phyloP scores from a whole-genome alignment of 2,888 invertebrate genomes.

The Lithophane leautieri region DNA sequence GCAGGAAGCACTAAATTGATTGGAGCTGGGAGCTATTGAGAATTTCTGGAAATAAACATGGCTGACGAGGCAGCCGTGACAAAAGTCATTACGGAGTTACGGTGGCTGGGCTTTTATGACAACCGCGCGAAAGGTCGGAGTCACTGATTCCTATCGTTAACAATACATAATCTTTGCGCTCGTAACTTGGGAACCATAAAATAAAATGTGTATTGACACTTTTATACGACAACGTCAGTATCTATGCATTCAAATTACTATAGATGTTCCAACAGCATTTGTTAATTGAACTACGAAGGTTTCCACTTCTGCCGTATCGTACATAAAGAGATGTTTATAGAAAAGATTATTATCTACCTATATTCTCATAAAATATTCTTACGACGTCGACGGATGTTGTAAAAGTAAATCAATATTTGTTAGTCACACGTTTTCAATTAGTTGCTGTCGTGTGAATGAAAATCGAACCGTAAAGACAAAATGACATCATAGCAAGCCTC shows the following conservation, averaged over 20 bases:
- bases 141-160: conserved; percentile 68
- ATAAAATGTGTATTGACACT: conserved; percentile 53
- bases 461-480: not conserved
- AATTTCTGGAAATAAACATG: conserved; percentile 43
- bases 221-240: conserved; percentile 28
- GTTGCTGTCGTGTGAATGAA: conserved; percentile 17
- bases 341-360: conserved; percentile 9
- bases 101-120: conserved; percentile 67
- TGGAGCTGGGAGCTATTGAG: conserved; percentile 25
- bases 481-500: conserved; percentile 13
- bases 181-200: conserved; percentile 64
- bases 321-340: conserved; percentile 1
- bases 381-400: conserved; percentile 12
- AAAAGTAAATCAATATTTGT: conserved; percentile 30
- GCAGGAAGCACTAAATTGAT: conserved; percentile 45
- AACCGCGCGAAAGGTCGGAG: conserved; percentile 67
- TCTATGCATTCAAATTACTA: conserved; percentile 42
- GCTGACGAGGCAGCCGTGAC: conserved; percentile 35
- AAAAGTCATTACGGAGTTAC: conserved; percentile 42
- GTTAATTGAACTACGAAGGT: conserved; percentile 32
- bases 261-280: conserved; percentile 29
- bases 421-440: conserved; percentile 16
- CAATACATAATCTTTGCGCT: conserved; percentile 62
- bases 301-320: not conserved
- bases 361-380: conserved; percentile 6